These are phyloP conservation scores for Nasonia oneida DNA, from an alignment of 2,888 invertebrate genomes.

Conservation along the genomic window DNA sequence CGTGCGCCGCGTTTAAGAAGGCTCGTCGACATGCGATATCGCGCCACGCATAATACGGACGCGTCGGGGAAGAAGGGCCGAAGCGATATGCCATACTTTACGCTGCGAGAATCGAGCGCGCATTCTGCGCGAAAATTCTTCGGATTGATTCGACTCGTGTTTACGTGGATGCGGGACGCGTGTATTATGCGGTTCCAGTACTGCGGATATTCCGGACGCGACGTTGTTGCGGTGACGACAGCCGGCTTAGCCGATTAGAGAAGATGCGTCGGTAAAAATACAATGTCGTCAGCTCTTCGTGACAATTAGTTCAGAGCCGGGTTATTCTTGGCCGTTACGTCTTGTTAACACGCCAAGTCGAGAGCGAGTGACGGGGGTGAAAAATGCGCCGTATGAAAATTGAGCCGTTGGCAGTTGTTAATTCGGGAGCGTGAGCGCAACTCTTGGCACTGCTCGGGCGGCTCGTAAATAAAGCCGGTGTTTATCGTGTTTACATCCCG, in stretches of 20 bases:
- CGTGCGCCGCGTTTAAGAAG: conserved; percentile 22
- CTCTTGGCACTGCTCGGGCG: neutral
- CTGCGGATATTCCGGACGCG: neutral
- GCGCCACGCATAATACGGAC: neutral
- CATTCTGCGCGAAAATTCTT: neutral
- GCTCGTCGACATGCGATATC: neutral
- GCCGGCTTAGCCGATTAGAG: no score
- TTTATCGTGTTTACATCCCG: conserved; percentile 13
- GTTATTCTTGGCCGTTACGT: neutral
- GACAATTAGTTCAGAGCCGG: neutral
- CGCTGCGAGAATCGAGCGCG: neutral
- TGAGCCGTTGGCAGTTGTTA: conserved; percentile 1
- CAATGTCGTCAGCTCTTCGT: neutral
- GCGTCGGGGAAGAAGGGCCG: neutral
- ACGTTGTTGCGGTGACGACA: neutral
- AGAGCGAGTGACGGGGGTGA: neutral
- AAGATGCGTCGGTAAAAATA: neutral
- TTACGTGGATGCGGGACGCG: neutral
- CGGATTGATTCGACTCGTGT: neutral
- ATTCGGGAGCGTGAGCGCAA: neutral
- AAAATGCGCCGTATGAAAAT: neutral
- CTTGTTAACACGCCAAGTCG: neutral
- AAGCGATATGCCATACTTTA: conserved; percentile 4
- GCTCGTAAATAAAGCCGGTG: conserved; percentile 2
- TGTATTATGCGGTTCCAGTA: neutral